These are phyloP conservation scores for Loriculus beryllinus DNA, from an alignment of 2,797 vertebrate genomes.

Conservation along the genomic window DNA sequence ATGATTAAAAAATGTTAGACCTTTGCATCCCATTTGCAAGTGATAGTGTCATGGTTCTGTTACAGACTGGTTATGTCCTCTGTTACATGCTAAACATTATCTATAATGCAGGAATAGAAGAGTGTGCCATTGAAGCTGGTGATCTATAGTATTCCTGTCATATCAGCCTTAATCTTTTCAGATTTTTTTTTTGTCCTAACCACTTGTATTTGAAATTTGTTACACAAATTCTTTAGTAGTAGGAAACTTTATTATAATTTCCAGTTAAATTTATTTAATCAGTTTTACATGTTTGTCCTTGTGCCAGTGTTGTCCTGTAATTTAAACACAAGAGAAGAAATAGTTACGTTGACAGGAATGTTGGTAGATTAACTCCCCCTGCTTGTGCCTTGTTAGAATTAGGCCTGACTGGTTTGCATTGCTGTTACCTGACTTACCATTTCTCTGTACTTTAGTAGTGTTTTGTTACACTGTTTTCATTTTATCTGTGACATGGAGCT, in stretches of 20 bases:
- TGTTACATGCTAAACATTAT: background rate
- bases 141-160: background rate
- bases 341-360: background rate
- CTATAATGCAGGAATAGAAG: background rate
- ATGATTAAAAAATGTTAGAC: background rate
- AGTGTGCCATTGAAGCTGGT: background rate
- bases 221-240: background rate
- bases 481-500: background rate
- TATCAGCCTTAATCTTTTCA: background rate
- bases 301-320: background rate
- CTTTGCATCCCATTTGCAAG: background rate
- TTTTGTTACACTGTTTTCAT: background rate
- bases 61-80: background rate
- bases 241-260: background rate
- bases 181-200: background rate
- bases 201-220: background rate
- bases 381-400: background rate
- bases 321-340: background rate
- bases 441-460: background rate
- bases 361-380: background rate
- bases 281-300: background rate
- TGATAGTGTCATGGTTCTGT: background rate
- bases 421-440: background rate
- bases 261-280: background rate
- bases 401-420: background rate